Evolutionary conservation across 30 jellyfish, hydroid and myxozoan species (phyloP).

Genomic region (Hydractinia symbiolongicarpus): DNA sequence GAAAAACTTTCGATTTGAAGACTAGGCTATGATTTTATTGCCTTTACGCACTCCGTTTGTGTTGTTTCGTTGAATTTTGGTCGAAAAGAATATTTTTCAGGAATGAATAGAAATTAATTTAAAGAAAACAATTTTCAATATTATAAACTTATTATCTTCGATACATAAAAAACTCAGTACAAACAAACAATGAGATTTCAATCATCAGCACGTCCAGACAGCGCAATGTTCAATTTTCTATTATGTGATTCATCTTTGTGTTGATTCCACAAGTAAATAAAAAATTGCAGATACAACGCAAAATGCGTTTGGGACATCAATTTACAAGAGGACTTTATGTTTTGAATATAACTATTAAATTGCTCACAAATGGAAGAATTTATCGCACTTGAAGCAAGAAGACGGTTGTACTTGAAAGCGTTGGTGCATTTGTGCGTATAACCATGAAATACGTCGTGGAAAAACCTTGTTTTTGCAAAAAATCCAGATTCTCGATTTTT

Average conservation of each 20-base stretch:
- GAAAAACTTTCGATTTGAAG: no score
- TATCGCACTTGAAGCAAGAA: not conserved
- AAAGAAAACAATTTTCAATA: no score
- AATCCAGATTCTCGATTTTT: constrained; percentile 14
- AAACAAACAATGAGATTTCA: no score
- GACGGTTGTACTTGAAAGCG: constrained; percentile 5
- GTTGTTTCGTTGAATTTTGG: no score
- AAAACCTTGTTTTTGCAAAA: constrained; percentile 1
- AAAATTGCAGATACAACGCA: not conserved
- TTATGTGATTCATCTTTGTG: not conserved
- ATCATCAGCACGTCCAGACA: no score
- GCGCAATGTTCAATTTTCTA: no score
- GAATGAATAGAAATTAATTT: no score
- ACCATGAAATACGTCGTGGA: constrained; percentile 18
- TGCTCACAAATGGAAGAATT: constrained; percentile 28
- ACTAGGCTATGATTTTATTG: no score
- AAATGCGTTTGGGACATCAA: constrained; percentile 23
- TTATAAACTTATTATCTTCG: no score
- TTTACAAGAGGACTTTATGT: constrained; percentile 7
- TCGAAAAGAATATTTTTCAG: no score
- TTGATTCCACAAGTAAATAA: constrained; percentile 7
- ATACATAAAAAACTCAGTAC: no score
- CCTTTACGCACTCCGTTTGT: no score
- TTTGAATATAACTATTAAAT: constrained; percentile 19
- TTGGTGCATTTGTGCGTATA: constrained; percentile 20